Base-by-base conservation (phyloP, 2,113 vertebrate species). In the Scatophagus argus region DNA sequence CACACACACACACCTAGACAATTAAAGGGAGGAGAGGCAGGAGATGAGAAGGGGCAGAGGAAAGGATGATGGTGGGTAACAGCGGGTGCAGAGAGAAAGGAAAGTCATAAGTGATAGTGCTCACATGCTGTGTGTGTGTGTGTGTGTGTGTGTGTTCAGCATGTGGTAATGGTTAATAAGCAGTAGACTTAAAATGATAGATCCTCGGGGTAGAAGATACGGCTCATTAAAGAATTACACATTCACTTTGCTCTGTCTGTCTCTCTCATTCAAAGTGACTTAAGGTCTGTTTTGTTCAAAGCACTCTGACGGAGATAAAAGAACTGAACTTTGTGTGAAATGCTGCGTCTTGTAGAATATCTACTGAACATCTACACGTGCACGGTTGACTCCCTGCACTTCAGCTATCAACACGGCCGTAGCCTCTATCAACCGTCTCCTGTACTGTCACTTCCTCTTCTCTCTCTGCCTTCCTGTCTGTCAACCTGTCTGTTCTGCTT, bases 161-260 rank as follows among this genome's bases (percentile, higher is more conserved):
- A 84, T 82, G 74, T 56, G 63, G 49, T 47, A 29, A 56, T 69
- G 64, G 65, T 81, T 88, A 85, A 89, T 81, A 89, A 74, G 86
- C 79, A 81, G 77, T 17, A 36, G 76, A 73, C 80, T 54, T 84
- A 72, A 44, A 68, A 78, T 79, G 81, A 80, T 69, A 66, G 75
- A 82, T 83, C 85, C 79, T 72, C 27, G 16, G 73, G 79, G 78
- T 36, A n/a, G 67, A 63, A 66, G 70, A 74, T 58, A 38, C 25
- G 41, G 82, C 82, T 92, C 88, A 91, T 89, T 90, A 88, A 88
- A 88, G 44, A 88, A 84, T 79, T 81, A 86, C 59, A 79, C 74
- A 89, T 89, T 79, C 74, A 65, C 86, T 86, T 78, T 86, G 77
- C 86, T 90, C 65, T 76, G 64, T 10, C 19, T 34, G 44, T 32